Evolutionary conservation across 2,888 invertebrate species (phyloP), one percentile per base, ranked within the genome.

Genomic region (Nipponacmea schrenckii): DNA sequence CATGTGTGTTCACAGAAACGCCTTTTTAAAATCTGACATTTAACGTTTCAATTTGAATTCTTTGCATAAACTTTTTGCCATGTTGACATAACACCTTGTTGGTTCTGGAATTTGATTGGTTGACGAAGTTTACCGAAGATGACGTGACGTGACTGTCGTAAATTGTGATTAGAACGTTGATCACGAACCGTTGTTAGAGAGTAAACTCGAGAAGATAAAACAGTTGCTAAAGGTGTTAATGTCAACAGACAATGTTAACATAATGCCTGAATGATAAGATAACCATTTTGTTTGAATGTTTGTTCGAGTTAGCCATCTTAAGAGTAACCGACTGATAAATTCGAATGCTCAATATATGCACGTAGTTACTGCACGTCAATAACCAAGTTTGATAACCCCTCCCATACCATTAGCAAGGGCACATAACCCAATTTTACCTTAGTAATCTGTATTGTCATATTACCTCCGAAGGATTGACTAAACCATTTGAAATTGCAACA

Each of bases 61-160:
- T 56, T 56, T 56, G 56, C 56, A 56, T 56, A 56, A 56, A 56
- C 56, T 56, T 56, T 56, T 56, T 56, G 24, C 56, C 56, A 24
- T 56, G 56, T 56, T 56, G 56, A 56, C 56, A 56, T 56, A 56
- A 56, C 69, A 68, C 64, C 44, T 26, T 62, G 50, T 45, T 20
- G 63, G 45, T 62, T 65, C 71, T 68, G 56, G 26, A 46, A 31
- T 73, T 45, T 68, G 66, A 76, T 76, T 76, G 76, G 76, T 39
- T 65, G 48, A 27, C 46, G 44, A 64, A 56, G 56, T 56, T 56
- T 56, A 56, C 56, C 56, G 56, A 56, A 24, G 24, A 20, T 56
- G n/a, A 56, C 56, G 56, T 56, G 56, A 56, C 56, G 56, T 56
- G 56, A 56, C 56, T 56, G 20, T 20, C 20, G 20, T 20, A 24